phyloP scores from a whole-genome alignment of 92 coral and sea anemone species.

The Palythoa caribaeorum region DNA sequence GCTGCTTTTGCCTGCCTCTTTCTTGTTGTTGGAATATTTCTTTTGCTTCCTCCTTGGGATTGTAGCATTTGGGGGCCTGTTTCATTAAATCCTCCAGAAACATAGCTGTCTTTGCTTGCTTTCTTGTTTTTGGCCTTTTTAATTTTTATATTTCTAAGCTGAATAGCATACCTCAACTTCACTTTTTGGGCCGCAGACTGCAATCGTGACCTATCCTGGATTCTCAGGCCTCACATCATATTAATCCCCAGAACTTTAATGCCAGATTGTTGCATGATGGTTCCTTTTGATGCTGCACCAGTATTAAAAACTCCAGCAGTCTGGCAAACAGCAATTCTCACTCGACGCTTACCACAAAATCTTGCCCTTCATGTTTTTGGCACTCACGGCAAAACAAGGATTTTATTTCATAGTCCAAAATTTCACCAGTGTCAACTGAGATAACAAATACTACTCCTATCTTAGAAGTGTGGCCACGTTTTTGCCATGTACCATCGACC shows the following conservation, averaged over 20 bases:
- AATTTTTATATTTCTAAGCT: constrained; percentile 12
- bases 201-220: constrained; percentile 1
- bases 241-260: background rate
- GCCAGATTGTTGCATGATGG: constrained; percentile 32
- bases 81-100: too few species aligned
- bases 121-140: background rate
- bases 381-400: background rate
- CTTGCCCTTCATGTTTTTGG: constrained; percentile 22
- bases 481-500: too few species aligned
- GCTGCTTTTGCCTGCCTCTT: background rate
- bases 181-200: constrained; percentile 23
- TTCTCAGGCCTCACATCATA: background rate
- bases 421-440: background rate
- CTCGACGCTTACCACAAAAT: too few species aligned
- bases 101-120: too few species aligned
- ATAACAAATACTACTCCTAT: background rate
- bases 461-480: background rate
- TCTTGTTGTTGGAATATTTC: background rate
- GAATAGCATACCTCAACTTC: constrained; percentile 23
- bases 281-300: constrained; percentile 72
- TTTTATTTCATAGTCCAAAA: too few species aligned
- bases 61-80: background rate
- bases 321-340: constrained; percentile 66
- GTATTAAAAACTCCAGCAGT: constrained; percentile 70
- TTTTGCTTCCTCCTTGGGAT: background rate